Conservation (phyloP, 2,888 invertebrate species). For the Spialia ferax region DNA sequence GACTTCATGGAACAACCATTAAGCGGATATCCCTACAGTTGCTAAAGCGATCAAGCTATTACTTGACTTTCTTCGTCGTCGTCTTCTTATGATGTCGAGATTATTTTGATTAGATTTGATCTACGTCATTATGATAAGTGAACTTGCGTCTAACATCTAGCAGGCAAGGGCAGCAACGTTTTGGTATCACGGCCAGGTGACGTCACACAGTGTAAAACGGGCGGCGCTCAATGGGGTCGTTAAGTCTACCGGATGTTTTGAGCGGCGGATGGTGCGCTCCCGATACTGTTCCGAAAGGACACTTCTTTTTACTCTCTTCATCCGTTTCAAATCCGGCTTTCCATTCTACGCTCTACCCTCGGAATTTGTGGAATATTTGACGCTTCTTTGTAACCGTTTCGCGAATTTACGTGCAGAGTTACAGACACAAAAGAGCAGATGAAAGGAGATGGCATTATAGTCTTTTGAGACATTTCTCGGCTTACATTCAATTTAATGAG, state of each 20-base stretch:
- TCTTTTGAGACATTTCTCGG: not conserved
- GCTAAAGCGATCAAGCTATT: not conserved
- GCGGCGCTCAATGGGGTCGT: constrained; percentile 51
- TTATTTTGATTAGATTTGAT: not conserved
- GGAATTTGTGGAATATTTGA: constrained; percentile 14
- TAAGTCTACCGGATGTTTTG: constrained; percentile 57
- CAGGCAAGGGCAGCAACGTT: constrained; percentile 20
- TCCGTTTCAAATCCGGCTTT: constrained; percentile 36
- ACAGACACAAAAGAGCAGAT: not conserved
- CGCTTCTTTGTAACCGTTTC: not conserved
- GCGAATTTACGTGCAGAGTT: constrained; percentile 13
- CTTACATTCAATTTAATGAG: constrained; percentile 2
- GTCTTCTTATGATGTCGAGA: not conserved
- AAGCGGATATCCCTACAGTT: not conserved
- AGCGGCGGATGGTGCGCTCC: constrained; percentile 48
- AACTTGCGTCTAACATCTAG: constrained; percentile 1
- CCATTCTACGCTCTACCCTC: constrained; percentile 3
- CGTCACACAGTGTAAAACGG: constrained; percentile 46
- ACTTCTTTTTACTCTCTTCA: constrained; percentile 34
- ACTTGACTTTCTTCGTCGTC: not conserved
- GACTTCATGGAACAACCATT: not conserved
- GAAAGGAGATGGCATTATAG: not conserved
- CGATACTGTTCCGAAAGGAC: constrained; percentile 31
- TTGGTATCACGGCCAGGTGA: constrained; percentile 44
- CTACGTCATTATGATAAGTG: not conserved